Percentiles rank a stretch among this genome's conserved stretches.
phyloP scores from a whole-genome alignment of 2,113 vertebrate species.

The Crypturellus undulatus region DNA sequence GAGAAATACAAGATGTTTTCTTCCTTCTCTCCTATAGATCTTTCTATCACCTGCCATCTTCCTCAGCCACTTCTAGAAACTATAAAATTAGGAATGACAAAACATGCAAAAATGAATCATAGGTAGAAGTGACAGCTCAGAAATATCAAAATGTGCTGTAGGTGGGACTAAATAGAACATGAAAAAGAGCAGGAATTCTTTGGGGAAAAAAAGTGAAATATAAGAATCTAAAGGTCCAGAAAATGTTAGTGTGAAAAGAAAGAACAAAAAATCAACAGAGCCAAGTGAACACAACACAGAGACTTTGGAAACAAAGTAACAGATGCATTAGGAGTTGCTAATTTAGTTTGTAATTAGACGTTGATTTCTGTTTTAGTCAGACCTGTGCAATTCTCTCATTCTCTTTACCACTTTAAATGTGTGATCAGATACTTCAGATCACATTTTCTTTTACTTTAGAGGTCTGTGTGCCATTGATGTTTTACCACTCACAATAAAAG shows the following conservation, averaged over 20 bases:
- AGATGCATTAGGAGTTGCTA: neutral
- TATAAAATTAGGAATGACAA: slow-evolving; percentile 76
- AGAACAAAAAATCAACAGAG: neutral
- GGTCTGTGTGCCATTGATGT: neutral
- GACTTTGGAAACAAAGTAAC: neutral
- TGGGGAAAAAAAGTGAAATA: neutral
- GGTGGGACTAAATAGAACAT: slow-evolving; percentile 66
- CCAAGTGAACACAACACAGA: neutral
- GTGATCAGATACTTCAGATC: neutral
- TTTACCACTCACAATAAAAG: neutral
- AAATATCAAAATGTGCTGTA: slow-evolving; percentile 70
- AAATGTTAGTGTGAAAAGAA: slow-evolving; percentile 1
- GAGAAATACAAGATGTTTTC: slow-evolving; percentile 34
- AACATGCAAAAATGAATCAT: slow-evolving; percentile 75
- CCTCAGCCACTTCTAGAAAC: slow-evolving; percentile 57
- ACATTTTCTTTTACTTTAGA: neutral
- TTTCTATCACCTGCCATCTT: slow-evolving; percentile 69
- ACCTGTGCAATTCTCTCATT: neutral
- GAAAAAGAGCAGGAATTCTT: slow-evolving; percentile 45
- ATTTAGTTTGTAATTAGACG: neutral
- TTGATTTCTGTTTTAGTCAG: neutral
- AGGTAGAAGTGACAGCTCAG: slow-evolving; percentile 70
- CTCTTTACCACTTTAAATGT: neutral
- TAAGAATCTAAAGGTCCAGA: neutral
- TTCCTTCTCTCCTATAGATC: slow-evolving; percentile 35